Evolutionary conservation across 2,797 vertebrate species (phyloP).

Genomic region (Rhabdophis nuchalis): DNA sequence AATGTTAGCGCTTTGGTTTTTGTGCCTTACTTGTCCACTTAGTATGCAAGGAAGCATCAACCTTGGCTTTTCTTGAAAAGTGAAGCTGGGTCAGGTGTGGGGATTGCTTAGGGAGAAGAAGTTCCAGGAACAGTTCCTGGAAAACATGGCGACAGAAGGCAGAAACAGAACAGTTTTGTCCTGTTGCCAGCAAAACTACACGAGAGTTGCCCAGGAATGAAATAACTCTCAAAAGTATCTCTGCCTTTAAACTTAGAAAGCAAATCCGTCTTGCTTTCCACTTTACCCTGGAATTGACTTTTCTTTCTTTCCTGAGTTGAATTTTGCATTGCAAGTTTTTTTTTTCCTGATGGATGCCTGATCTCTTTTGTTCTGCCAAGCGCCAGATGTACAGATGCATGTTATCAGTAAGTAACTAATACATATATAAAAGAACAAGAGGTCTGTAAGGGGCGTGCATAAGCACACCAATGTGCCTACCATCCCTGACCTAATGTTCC

Average conservation of each 20-base stretch:
- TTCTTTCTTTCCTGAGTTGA: not conserved
- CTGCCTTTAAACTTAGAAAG: not conserved
- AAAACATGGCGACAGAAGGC: not conserved
- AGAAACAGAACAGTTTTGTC: not conserved
- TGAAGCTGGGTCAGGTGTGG: not conserved
- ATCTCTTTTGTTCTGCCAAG: not conserved
- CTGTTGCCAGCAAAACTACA: not conserved
- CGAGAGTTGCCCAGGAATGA: not conserved
- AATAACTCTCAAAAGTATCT: not conserved
- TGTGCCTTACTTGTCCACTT: not conserved
- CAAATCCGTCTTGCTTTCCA: not conserved
- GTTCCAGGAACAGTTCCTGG: not conserved
- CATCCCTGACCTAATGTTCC: too few species aligned
- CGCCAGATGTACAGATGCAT: not conserved
- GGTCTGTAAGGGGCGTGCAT: too few species aligned
- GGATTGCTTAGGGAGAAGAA: not conserved
- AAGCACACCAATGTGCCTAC: too few species aligned
- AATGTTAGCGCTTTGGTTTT: conserved; percentile 22
- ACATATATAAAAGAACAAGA: not conserved
- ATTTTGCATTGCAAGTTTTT: not conserved
- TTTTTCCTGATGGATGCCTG: not conserved
- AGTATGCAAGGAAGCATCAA: not conserved
- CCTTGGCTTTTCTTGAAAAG: not conserved
- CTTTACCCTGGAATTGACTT: not conserved
- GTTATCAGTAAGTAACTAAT: not conserved